Evolutionary conservation across 2,113 vertebrate species (phyloP).

Genomic region (Nannobrachium achirus): DNA sequence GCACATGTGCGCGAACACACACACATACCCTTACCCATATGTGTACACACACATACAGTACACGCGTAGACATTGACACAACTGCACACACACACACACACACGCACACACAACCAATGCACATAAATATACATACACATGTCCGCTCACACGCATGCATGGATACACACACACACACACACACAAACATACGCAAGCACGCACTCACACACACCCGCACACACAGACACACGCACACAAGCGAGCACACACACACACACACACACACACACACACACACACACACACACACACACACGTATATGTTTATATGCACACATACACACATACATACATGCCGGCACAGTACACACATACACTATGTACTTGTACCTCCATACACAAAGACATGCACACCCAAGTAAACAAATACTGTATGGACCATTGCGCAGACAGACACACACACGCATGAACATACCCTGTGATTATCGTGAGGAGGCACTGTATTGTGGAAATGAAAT

Average conservation of each 20-base stretch:
- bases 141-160: too few species aligned
- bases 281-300: background rate
- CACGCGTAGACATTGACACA: background rate
- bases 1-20: background rate
- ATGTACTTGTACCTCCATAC: conserved; percentile 10
- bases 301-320: conserved; percentile 44
- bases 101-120: background rate
- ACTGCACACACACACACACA: background rate
- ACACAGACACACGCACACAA: background rate
- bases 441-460: background rate
- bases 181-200: background rate
- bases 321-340: conserved; percentile 34
- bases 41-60: background rate
- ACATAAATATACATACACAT: background rate
- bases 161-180: background rate
- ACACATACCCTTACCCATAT: background rate
- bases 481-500: background rate
- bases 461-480: background rate
- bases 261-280: background rate
- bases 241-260: background rate
- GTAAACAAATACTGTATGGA: background rate
- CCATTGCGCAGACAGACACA: conserved; percentile 12
- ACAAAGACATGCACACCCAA: conserved; percentile 22
- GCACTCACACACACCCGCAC: background rate
- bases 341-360: conserved; percentile 33